These are phyloP conservation scores for Scaptomyza graminum DNA, from an alignment of 1,140 invertebrate genomes.

Conservation along the genomic window DNA sequence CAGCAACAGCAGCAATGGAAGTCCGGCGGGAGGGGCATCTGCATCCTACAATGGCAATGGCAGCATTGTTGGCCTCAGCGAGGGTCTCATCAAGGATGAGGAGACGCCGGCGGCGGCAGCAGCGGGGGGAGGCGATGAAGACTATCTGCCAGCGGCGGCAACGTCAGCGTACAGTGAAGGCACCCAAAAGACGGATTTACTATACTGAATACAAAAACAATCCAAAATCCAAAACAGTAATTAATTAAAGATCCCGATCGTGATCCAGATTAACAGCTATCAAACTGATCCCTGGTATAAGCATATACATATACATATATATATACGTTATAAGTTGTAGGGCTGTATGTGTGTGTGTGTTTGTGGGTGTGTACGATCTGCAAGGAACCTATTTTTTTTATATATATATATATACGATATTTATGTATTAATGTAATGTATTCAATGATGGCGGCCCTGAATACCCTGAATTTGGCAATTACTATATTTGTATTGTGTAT, in stretches of 20 bases:
- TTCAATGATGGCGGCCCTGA: constrained; percentile 46
- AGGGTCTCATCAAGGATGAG: constrained; percentile 59
- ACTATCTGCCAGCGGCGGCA: constrained; percentile 85
- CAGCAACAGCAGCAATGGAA: constrained; percentile 48
- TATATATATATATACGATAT: constrained; percentile 57
- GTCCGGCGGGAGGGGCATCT: constrained; percentile 34
- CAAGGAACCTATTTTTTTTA: constrained; percentile 46
- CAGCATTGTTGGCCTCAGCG: constrained; percentile 58
- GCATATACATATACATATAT: constrained; percentile 51
- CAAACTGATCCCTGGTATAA: not conserved
- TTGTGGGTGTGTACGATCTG: not conserved
- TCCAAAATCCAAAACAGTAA: not conserved
- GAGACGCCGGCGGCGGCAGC: constrained; percentile 11
- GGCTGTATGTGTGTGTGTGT: constrained; percentile 48
- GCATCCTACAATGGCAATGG: constrained; percentile 30
- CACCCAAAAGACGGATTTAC: constrained; percentile 86
- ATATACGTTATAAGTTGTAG: constrained; percentile 58
- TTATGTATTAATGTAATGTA: constrained; percentile 30
- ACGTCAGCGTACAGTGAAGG: constrained; percentile 87
- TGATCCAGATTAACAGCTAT: constrained; percentile 7
- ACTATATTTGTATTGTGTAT: constrained; percentile 7
- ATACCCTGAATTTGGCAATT: constrained; percentile 27
- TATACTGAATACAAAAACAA: constrained; percentile 84
- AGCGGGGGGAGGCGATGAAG: constrained; percentile 24
- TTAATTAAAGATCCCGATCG: too few species aligned